These are phyloP conservation scores for Amphilophus citrinellus DNA, from an alignment of 2,113 vertebrate genomes.

Conservation along the genomic window DNA sequence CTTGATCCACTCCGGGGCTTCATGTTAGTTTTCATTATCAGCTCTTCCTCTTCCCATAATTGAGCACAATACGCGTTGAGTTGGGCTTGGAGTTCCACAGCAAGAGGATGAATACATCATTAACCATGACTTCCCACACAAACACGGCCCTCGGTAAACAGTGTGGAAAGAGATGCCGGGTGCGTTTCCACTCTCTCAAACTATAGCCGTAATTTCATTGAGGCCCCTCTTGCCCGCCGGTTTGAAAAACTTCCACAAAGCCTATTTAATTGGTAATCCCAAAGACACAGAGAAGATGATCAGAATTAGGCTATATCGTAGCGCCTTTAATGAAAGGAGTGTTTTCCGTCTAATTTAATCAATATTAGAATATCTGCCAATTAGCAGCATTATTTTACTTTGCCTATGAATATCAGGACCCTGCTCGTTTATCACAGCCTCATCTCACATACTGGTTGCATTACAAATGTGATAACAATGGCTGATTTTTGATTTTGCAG, in stretches of 20 bases:
- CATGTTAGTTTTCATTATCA: slow-evolving; percentile 77
- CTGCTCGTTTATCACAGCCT: slow-evolving; percentile 76
- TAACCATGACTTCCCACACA: slow-evolving; percentile 68
- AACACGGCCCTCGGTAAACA: slow-evolving; percentile 68
- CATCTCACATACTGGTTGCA: slow-evolving; percentile 78
- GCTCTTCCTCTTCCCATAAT: slow-evolving; percentile 72
- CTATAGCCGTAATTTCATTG: slow-evolving; percentile 46
- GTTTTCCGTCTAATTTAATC: slow-evolving; percentile 82
- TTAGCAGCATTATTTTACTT: slow-evolving; percentile 82
- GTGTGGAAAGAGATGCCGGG: background rate
- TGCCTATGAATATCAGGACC: slow-evolving; percentile 76
- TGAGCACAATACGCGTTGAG: slow-evolving; percentile 66
- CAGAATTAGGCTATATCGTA: slow-evolving; percentile 71
- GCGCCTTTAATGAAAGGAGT: slow-evolving; percentile 78
- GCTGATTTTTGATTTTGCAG: slow-evolving; percentile 80
- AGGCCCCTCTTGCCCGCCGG: slow-evolving; percentile 30
- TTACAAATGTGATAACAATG: slow-evolving; percentile 85
- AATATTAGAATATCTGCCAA: slow-evolving; percentile 86
- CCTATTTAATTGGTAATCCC: slow-evolving; percentile 76
- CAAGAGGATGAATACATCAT: slow-evolving; percentile 72
- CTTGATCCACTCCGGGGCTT: slow-evolving; percentile 69
- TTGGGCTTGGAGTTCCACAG: slow-evolving; percentile 54
- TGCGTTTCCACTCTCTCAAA: slow-evolving; percentile 26
- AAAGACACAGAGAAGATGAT: slow-evolving; percentile 70
- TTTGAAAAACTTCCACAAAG: slow-evolving; percentile 63